phyloP scores from a whole-genome alignment of 2,797 vertebrate species.

The Sphenopsis melanotis region DNA sequence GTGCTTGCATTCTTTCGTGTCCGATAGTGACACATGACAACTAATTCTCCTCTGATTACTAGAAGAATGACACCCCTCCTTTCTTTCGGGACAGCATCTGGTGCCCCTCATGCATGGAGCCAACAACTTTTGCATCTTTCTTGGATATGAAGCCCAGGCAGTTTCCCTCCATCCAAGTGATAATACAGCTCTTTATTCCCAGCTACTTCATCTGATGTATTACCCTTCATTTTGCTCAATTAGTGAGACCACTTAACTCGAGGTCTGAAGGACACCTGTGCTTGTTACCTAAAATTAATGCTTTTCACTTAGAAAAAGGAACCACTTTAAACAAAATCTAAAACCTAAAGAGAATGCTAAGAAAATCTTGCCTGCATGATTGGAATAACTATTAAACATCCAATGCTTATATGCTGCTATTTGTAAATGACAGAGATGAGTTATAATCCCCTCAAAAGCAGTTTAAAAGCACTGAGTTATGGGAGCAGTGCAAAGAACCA shows the following conservation, averaged over 20 bases:
- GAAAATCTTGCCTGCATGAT: not conserved
- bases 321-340: not conserved
- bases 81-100: not conserved
- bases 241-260: not conserved
- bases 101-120: not conserved
- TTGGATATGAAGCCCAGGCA: not conserved
- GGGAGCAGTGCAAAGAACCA: not conserved
- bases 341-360: not conserved
- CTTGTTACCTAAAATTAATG: not conserved
- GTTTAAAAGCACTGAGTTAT: not conserved
- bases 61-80: not conserved
- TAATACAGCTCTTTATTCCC: not conserved
- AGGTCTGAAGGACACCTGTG: constrained; percentile 7
- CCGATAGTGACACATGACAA: not conserved
- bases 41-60: not conserved
- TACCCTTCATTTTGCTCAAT: not conserved
- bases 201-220: not conserved
- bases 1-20: too few species aligned
- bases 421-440: not conserved
- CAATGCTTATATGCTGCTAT: not conserved
- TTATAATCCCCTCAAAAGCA: not conserved
- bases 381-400: not conserved
- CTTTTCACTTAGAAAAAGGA: not conserved
- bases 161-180: not conserved
- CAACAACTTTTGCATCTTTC: not conserved